Conservation (phyloP, 2,888 invertebrate genomes). For the Eurytoma californica region DNA sequence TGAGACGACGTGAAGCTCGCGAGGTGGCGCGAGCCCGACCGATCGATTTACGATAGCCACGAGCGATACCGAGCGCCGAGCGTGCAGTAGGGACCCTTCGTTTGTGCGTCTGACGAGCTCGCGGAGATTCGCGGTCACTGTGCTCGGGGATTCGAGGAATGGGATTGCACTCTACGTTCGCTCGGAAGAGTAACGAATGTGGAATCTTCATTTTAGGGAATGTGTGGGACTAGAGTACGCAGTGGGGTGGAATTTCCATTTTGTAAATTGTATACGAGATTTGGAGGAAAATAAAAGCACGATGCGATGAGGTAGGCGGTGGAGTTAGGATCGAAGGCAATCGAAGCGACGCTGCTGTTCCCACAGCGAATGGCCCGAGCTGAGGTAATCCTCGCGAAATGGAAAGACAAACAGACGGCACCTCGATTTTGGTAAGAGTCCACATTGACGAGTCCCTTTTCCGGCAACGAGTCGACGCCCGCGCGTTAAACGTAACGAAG, state of each 20-base stretch:
- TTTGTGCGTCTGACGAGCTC: background rate
- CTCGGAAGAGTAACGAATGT: background rate
- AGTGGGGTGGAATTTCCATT: background rate
- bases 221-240: background rate
- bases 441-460: background rate
- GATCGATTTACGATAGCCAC: background rate
- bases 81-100: slow-evolving; percentile 21
- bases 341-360: too few relatives aligned
- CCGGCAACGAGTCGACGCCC: background rate
- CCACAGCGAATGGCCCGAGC: background rate
- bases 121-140: too few relatives aligned
- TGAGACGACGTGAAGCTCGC: slow-evolving; percentile 36
- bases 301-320: too few relatives aligned
- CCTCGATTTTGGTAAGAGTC: slow-evolving; percentile 11
- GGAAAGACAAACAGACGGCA: slow-evolving; percentile 1
- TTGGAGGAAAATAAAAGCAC: background rate
- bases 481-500: slow-evolving; percentile 13
- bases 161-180: too few relatives aligned
- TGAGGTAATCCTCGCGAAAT: background rate
- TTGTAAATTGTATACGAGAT: slow-evolving; percentile 26
- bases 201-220: background rate
- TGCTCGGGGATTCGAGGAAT: too few relatives aligned
- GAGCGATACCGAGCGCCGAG: background rate
- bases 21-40: slow-evolving; percentile 9
- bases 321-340: too few relatives aligned